Evolutionary conservation across 2,113 vertebrate genomes (phyloP), one percentile per base, ranked within the genome.

Genomic region (Macquaria australasica): DNA sequence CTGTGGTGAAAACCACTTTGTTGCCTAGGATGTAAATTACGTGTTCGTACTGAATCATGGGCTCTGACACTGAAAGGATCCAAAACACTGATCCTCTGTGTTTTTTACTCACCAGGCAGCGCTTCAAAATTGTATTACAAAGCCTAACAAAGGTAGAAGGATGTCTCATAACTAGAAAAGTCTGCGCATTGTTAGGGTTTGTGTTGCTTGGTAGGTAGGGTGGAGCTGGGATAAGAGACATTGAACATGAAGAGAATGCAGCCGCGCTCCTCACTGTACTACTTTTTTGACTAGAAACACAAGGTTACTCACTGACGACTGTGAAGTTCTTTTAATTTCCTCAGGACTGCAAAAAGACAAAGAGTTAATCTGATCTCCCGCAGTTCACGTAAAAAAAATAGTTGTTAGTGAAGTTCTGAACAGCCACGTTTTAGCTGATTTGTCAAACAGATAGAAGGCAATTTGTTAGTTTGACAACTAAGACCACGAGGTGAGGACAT

Each of bases 1-100:
- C 87, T 94, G 94, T 83, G 94, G 90, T 88, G 82, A 86, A 92
- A 95, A 92, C 90, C 93, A 93, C 93, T 94, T 93, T 93, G 93
- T 94, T 93, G 86, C 93, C 90, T 89, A n/a, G 88, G 91, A 94
- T 94, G 91, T 93, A 94, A 94, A 94, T 95, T 86, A 94, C 89
- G 78, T 87, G 89, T 93, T 94, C 90, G 77, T 91, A 87, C 80
- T 88, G 84, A 88, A 89, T 85, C 88, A 86, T 74, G 90, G 83
- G 81, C 85, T 87, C 83, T 88, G 88, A 92, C 89, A 87, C 82
- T 20, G 72, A 82, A 78, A 70, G 48, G 74, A 85, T 91, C 87
- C 88, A 85, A 92, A 91, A 89, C 74, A 56, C 73, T 75, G 73
- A 83, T 89, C n/a, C 60, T 69, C 78, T 85, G 67, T 76, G 37